Evolutionary conservation across 2,113 vertebrate species (phyloP), one percentile per base, ranked within the genome.

Genomic region (Tragelaphus buxtoni): DNA sequence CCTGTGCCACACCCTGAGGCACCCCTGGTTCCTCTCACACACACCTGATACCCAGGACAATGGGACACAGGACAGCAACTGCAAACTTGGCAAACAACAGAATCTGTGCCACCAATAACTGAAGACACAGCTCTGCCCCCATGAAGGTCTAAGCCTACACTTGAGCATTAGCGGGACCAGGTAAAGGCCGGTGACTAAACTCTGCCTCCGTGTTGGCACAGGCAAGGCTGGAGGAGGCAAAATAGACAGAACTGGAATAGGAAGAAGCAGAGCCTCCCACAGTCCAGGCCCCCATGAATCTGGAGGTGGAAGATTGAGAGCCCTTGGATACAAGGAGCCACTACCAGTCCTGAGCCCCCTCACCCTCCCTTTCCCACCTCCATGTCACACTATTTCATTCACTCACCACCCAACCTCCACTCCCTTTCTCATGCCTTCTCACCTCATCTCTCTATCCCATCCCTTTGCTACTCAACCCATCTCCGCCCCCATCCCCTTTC

Each of bases 141-240:
- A 45, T 4, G 0, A 94, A 87, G 81, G 72, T 53, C 79, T 91
- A 79, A 85, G 65, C 47, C 95, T 56, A 93, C 74, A 96, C 24
- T 32, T 81, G 5, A 81, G 55, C 76, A 83, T 84, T 80, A 61
- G 49, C 58, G 58, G 60, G 85, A 20, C 94, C 90, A 97, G 94
- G 96, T 96, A 88, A 95, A 45, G 61, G 89, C 89, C 65, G 5
- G 51, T 97, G 95, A 90, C 90, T 92, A 96, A 97, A 97, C 45
- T 49, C 84, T 94, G 88, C 90, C 87, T 96, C 87, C 24, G 3
- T 87, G 53, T 89, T 96, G 94, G 94, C 96, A 95, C 35, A 91
- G 83, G 60, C 88, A 77, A 91, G 45, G 42, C 80, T 90, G 69
- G 88, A 60, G 91, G 95, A 92, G 90, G 83, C 88, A 81, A 89